Evolutionary conservation across 2,888 invertebrate genomes (phyloP), one percentile per base, ranked within the genome.

Genomic region (Spilosoma lubricipeda): DNA sequence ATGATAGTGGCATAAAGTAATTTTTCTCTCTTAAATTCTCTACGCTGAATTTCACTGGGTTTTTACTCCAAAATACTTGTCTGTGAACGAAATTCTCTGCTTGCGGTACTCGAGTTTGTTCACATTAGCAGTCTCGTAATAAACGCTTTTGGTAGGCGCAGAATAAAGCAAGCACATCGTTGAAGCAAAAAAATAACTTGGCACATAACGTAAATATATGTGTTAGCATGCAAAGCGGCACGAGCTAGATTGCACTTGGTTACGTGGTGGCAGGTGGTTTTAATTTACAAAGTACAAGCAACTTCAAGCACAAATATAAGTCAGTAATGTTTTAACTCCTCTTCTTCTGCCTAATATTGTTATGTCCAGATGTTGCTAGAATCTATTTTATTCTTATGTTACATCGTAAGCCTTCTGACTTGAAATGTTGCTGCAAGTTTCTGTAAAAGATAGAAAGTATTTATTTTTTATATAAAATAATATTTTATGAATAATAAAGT

Each of bases 261-360:
- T 63, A 30, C 7, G 63, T 30, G 63, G 30, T 30, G 30, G 30
- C 63, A 63, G 63, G 63, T 63, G 63, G 30, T 30, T 18, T 63
- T 63, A 63, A 63, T 63, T 63, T 63, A 18, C 7, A 63, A 63
- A 63, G 30, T 63, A 63, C 63, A 63, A 63, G 18, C 30, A 63
- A 63, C 63, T 63, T 30, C 18, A 63, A 63, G 15, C 30, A 30
- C 63, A 63, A 63, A 63, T 63, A 63, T 30, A 63, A 18, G 27
- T 18, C 8, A 0, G 63, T 30, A 63, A 63, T 18, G 27, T 18
- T 63, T 18, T 59, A 59, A 15, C 27, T 63, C 63, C 15, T 63
- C 63, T 63, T 30, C 63, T 63, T 63, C 63, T 63, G 63, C 0
- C 30, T 63, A 63, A n/a, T n/a, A n/a, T n/a, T n/a, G 30, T 63